Conservation (phyloP, 2,113 vertebrate species). For the Peromyscus maniculatus region DNA sequence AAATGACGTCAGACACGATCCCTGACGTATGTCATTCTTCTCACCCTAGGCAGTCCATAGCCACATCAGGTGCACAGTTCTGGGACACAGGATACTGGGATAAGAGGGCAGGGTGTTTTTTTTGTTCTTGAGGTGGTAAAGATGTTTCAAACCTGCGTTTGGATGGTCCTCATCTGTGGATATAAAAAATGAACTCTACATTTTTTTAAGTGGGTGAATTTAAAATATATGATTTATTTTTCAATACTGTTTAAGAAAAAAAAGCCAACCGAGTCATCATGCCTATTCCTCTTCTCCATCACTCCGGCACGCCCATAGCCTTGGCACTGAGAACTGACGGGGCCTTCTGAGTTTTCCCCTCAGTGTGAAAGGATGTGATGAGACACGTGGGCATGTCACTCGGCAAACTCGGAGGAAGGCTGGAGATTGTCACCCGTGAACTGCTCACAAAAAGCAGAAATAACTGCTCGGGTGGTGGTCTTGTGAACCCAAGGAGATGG, state of each 20-base stretch:
- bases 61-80: neutral
- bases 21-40: neutral
- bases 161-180: neutral
- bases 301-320: too few species aligned
- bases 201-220: neutral
- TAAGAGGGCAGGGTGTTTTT: neutral
- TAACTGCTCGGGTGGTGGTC: neutral
- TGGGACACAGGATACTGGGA: neutral
- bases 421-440: neutral
- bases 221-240: neutral
- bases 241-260: neutral
- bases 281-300: fast-evolving
- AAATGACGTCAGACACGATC: neutral
- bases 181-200: neutral
- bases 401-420: neutral
- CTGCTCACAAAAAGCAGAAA: neutral
- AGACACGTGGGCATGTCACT: neutral
- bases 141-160: neutral
- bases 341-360: neutral
- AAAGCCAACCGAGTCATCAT: neutral
- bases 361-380: neutral
- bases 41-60: neutral
- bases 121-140: neutral
- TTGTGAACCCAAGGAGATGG: neutral
- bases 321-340: neutral